A percentile compares a stretch with the other conserved stretches of the same genome.
Evolutionary conservation across 2,797 vertebrate species (phyloP).

Genomic region (Cuculus canorus): DNA sequence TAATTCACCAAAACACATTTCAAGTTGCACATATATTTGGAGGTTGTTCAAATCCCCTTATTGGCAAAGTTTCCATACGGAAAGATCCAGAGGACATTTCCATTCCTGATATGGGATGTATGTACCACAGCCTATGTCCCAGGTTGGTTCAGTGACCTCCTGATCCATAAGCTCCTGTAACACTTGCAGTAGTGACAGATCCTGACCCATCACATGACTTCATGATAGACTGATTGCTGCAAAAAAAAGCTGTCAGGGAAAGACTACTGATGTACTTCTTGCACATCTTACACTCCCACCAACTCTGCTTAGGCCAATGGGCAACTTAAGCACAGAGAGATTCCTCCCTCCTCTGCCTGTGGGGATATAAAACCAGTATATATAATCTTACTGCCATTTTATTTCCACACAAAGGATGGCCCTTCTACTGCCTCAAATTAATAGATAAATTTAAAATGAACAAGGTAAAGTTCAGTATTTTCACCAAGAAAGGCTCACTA

Average conservation of each 20-base stretch:
- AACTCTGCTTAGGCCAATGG: background rate
- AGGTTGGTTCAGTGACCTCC: background rate
- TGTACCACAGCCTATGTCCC: background rate
- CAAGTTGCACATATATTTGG: background rate
- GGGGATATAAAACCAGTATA: background rate
- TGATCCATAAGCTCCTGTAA: background rate
- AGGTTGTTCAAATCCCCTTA: background rate
- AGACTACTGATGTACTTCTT: background rate
- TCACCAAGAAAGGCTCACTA: background rate
- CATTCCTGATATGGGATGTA: background rate
- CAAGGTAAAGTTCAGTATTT: background rate
- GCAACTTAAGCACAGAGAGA: fast-evolving
- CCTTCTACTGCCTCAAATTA: background rate
- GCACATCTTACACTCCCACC: background rate
- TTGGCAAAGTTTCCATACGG: background rate
- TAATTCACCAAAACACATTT: background rate
- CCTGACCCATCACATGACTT: background rate
- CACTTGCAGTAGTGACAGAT: background rate
- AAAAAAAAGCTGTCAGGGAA: background rate
- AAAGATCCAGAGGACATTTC: background rate
- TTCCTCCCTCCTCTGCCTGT: background rate
- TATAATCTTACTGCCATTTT: no score
- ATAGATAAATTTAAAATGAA: background rate
- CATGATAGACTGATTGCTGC: background rate
- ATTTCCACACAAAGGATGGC: background rate